A percentile compares a stretch with the other conserved stretches of the same genome.
Conservation (phyloP, 2,888 invertebrate genomes). For the Nesidiocoris tenuis region DNA sequence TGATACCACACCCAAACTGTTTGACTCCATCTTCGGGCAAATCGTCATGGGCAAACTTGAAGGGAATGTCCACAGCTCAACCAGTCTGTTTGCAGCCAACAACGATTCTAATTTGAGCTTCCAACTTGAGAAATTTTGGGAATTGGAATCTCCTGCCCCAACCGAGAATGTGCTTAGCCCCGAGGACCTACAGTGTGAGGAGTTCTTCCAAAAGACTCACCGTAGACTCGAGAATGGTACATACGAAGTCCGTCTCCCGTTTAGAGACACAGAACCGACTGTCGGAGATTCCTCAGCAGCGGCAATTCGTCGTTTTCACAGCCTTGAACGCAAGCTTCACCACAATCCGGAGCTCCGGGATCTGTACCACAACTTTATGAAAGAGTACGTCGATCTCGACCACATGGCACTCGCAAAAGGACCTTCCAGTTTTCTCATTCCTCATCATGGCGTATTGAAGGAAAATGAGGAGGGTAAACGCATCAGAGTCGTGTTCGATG, state of each 20-base stretch:
- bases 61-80: neutral
- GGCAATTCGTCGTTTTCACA: conserved; percentile 29
- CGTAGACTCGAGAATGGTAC: conserved; percentile 4
- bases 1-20: neutral
- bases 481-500: conserved; percentile 52
- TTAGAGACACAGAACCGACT: neutral
- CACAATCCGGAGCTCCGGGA: neutral
- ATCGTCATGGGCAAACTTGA: conserved; percentile 14
- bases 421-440: conserved; percentile 49
- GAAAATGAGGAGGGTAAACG: conserved; percentile 50
- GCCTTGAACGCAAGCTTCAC: conserved; percentile 29
- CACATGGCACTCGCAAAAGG: conserved; percentile 48
- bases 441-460: conserved; percentile 52
- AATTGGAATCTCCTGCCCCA: too few relatives aligned
- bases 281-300: conserved; percentile 21
- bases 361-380: conserved; percentile 46
- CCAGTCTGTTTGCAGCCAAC: neutral
- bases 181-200: conserved; percentile 38
- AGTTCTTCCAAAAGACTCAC: too few relatives aligned
- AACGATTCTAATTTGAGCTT: neutral
- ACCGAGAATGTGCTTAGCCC: neutral
- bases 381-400: conserved; percentile 30
- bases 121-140: conserved; percentile 15
- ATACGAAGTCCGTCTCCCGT: conserved; percentile 39
- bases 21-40: conserved; percentile 10